Evolutionary conservation across 2,888 invertebrate genomes (phyloP).

Genomic region (Pogonocherus hispidulus): DNA sequence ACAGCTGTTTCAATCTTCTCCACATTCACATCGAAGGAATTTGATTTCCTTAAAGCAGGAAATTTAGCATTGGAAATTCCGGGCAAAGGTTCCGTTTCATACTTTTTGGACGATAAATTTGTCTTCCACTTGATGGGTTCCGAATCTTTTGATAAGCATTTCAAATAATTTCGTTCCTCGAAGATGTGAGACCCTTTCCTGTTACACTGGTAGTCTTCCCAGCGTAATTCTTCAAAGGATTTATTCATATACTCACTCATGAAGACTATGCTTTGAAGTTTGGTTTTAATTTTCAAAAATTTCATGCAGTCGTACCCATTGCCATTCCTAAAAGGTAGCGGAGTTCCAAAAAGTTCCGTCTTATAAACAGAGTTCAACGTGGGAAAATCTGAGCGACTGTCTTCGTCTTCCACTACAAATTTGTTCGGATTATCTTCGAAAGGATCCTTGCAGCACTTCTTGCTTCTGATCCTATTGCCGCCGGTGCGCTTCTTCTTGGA

Average conservation of each 20-base stretch:
- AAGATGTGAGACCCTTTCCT: conserved; percentile 37
- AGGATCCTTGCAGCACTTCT: conserved; percentile 27
- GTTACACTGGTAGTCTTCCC: conserved; percentile 46
- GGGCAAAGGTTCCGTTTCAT: conserved; percentile 31
- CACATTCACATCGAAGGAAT: background rate
- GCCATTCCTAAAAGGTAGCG: conserved; percentile 36
- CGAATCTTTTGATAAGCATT: conserved; percentile 27
- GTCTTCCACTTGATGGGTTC: conserved; percentile 15
- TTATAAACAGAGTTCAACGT: conserved; percentile 40
- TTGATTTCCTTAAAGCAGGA: conserved; percentile 13
- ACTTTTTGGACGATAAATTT: conserved; percentile 5
- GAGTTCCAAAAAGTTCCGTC: conserved; percentile 41
- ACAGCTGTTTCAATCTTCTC: conserved; percentile 10
- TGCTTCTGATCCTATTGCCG: conserved; percentile 20
- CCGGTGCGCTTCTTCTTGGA: conserved; percentile 37
- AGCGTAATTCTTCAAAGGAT: conserved; percentile 48
- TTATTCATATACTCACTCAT: conserved; percentile 43
- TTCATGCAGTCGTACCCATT: conserved; percentile 35
- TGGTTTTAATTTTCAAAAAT: conserved; percentile 32
- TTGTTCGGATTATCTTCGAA: conserved; percentile 38
- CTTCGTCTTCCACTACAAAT: conserved; percentile 36
- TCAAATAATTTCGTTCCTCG: conserved; percentile 40
- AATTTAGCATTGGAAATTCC: conserved; percentile 22
- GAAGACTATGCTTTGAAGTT: conserved; percentile 40
- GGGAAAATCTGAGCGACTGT: conserved; percentile 37